Evolutionary conservation across 2,113 vertebrate genomes (phyloP).

Genomic region (Atlantisia rogersi): DNA sequence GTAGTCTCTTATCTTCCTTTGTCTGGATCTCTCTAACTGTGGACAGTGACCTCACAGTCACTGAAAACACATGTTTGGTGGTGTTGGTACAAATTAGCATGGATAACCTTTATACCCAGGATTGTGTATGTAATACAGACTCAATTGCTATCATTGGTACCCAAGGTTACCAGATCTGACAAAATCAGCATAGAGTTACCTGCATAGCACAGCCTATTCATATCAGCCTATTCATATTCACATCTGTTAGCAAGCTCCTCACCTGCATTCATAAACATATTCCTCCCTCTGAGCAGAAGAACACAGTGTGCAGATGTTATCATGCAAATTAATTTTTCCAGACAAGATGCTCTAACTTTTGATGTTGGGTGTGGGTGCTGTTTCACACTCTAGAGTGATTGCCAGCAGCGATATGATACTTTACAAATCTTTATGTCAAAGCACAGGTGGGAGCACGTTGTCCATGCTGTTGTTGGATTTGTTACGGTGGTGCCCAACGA

Average conservation of each 20-base stretch:
- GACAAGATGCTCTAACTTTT: not conserved
- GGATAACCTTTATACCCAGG: not conserved
- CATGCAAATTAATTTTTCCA: not conserved
- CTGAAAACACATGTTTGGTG: not conserved
- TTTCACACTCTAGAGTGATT: not conserved
- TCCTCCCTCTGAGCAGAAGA: slow-evolving; percentile 7
- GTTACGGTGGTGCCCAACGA: not conserved
- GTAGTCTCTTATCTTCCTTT: not conserved
- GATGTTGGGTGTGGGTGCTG: not conserved
- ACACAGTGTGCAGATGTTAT: slow-evolving; percentile 7
- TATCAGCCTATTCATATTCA: slow-evolving; percentile 45
- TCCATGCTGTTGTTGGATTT: not conserved
- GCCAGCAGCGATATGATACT: not conserved
- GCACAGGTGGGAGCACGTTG: not conserved
- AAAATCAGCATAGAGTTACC: slow-evolving; percentile 36
- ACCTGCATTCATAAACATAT: not conserved
- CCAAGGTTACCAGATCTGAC: slow-evolving; percentile 30
- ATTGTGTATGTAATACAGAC: not conserved
- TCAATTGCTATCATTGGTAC: slow-evolving; percentile 1
- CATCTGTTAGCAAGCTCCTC: not conserved
- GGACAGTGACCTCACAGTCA: not conserved
- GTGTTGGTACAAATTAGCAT: not conserved
- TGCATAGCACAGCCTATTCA: not conserved
- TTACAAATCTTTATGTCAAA: not conserved
- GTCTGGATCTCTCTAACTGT: not conserved